Conservation (phyloP, 2,888 invertebrate species). For the Xestia c-nigrum region DNA sequence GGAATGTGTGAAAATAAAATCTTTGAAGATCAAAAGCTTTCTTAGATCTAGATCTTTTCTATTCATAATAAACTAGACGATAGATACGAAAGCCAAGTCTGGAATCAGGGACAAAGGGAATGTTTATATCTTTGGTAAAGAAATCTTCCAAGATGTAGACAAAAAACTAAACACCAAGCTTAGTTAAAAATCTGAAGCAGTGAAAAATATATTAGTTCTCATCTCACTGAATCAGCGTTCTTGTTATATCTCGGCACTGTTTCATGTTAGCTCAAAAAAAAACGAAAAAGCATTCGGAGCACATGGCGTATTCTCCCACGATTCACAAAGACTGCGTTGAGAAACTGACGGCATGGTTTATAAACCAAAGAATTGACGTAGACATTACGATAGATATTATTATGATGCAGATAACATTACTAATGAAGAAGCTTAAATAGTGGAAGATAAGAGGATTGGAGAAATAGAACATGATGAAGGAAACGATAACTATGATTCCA, state of each 20-base stretch:
- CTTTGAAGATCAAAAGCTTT: conserved; percentile 7
- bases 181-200: conserved; percentile 2
- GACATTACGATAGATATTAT: conserved; percentile 29
- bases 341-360: conserved; percentile 63
- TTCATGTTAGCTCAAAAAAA: conserved; percentile 55
- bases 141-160: neutral
- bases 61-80: neutral
- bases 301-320: conserved; percentile 71
- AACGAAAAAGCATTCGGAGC: conserved; percentile 56
- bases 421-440: neutral
- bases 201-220: conserved; percentile 38
- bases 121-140: neutral
- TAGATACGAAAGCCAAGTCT: neutral
- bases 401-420: neutral
- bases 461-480: neutral
- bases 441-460: neutral
- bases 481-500: neutral
- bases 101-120: neutral
- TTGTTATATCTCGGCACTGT: conserved; percentile 51
- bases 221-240: conserved; percentile 43
- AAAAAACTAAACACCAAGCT: neutral
- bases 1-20: conserved; percentile 2
- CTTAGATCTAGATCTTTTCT: neutral
- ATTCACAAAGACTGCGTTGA: conserved; percentile 69
- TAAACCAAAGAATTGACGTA: conserved; percentile 61